A percentile compares a stretch with the other conserved stretches of the same genome.
These are phyloP conservation scores for Perizoma affinitatum DNA, from an alignment of 2,888 invertebrate species.

Conservation along the genomic window DNA sequence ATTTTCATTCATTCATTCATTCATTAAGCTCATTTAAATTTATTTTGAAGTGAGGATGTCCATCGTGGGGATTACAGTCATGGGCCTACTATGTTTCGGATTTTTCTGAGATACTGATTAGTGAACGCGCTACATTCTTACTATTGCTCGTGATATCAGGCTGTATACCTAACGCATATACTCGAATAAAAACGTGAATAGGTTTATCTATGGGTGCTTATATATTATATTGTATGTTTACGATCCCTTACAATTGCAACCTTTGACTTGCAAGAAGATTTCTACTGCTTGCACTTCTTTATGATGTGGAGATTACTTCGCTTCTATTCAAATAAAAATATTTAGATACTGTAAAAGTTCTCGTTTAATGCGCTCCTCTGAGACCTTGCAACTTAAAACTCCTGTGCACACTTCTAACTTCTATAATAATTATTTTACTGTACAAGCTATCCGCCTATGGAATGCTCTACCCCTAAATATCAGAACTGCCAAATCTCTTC, in stretches of 20 bases:
- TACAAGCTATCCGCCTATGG: too few relatives aligned
- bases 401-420: too few relatives aligned
- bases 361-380: too few relatives aligned
- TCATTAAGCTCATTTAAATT: conserved; percentile 17
- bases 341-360: neutral
- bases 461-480: too few relatives aligned
- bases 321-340: neutral
- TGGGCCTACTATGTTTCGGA: conserved; percentile 15
- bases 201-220: conserved; percentile 44
- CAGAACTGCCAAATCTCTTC: too few relatives aligned
- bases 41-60: neutral
- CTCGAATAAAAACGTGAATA: conserved; percentile 61
- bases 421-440: too few relatives aligned
- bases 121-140: conserved; percentile 26
- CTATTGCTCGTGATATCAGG: conserved; percentile 41
- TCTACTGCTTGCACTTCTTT: neutral
- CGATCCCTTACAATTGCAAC: conserved; percentile 38
- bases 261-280: neutral
- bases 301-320: neutral
- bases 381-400: too few relatives aligned
- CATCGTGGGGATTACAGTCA: neutral
- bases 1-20: too few relatives aligned
- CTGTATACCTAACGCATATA: conserved; percentile 61
- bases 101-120: conserved; percentile 38
- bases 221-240: neutral